Percentiles rank a stretch among this genome's conserved stretches.
These are phyloP conservation scores for Panthera tigris DNA, from an alignment of 2,113 vertebrate genomes.

Conservation along the genomic window DNA sequence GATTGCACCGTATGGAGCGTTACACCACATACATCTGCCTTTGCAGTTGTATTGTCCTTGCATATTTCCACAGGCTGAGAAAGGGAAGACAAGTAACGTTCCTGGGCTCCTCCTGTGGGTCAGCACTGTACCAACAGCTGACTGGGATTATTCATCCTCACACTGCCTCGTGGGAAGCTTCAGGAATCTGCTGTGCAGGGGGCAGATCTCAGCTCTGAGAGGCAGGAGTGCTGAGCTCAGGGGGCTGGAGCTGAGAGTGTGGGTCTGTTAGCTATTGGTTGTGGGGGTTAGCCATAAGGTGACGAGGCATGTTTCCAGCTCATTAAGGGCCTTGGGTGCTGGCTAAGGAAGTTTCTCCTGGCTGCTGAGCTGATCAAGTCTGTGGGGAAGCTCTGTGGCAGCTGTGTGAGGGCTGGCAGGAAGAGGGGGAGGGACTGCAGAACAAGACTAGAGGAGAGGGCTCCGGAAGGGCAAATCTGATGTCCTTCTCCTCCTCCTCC, in stretches of 20 bases:
- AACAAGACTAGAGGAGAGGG: neutral
- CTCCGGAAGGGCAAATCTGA: neutral
- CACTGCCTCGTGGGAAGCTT: neutral
- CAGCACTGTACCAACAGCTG: neutral
- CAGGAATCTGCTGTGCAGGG: accelerated
- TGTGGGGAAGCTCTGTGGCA: neutral
- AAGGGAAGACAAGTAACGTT: neutral
- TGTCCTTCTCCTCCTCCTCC: neutral
- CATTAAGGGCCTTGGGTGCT: neutral
- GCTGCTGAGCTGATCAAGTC: neutral
- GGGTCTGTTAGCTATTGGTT: neutral
- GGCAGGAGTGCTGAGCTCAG: too few relatives aligned
- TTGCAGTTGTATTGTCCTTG: neutral
- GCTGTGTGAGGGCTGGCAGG: neutral
- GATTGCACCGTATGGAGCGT: accelerated
- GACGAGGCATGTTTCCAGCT: neutral
- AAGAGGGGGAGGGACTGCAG: neutral
- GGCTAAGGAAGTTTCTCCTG: neutral
- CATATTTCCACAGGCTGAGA: neutral
- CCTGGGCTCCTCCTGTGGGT: neutral
- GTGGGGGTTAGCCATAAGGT: accelerated
- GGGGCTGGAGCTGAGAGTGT: neutral
- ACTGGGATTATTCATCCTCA: neutral
- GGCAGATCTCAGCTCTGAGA: neutral
- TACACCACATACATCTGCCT: neutral